Evolutionary conservation across 2,113 vertebrate genomes (phyloP).

Genomic region (Nycticryphes semicollaris): DNA sequence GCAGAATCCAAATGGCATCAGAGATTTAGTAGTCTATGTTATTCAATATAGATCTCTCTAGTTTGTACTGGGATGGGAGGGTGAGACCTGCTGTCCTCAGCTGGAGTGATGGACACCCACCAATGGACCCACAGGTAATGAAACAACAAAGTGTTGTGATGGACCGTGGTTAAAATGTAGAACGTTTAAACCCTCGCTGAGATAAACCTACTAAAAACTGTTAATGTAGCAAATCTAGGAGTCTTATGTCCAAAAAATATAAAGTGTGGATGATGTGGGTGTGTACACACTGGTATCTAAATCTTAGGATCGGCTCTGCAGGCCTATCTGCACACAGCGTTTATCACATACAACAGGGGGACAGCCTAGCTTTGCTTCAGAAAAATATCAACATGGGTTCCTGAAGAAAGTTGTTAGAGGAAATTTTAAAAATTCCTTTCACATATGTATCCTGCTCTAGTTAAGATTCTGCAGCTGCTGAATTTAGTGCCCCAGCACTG

Average conservation of each 20-base stretch:
- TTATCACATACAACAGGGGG: not conserved
- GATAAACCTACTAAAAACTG: not conserved
- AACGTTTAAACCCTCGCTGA: not conserved
- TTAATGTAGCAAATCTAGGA: not conserved
- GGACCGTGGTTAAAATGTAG: not conserved
- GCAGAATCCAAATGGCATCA: not conserved
- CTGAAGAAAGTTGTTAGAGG: not conserved
- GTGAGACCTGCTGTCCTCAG: not conserved
- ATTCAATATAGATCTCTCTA: not conserved
- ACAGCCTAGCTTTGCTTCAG: not conserved
- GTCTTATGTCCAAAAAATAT: not conserved
- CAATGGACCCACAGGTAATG: not conserved
- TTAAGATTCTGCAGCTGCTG: conserved; percentile 52
- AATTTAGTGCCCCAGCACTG: conserved; percentile 21
- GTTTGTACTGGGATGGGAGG: not conserved
- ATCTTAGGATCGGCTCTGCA: not conserved
- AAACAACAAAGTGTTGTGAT: not conserved
- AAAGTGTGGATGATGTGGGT: not conserved
- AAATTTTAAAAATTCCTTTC: conserved; percentile 48
- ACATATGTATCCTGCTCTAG: not conserved
- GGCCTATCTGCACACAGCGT: not conserved
- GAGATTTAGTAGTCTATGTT: not conserved
- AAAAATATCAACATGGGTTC: not conserved
- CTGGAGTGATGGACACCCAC: not conserved
- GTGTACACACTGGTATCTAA: not conserved